phyloP scores from a whole-genome alignment of 2,888 invertebrate genomes.

The Dynastes tityus region DNA sequence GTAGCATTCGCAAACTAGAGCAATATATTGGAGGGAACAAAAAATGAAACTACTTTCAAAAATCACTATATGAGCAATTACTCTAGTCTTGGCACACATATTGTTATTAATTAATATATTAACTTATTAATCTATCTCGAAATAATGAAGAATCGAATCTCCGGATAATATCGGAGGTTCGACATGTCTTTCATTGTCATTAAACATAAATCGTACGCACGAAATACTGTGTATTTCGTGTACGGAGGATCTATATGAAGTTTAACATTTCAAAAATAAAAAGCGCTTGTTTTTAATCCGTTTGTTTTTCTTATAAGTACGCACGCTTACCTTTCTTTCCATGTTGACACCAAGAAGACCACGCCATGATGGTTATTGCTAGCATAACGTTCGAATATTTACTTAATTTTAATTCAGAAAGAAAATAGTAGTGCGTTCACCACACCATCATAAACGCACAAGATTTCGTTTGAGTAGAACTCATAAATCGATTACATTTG shows the following conservation, averaged over 20 bases:
- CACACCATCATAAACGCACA: too few species aligned
- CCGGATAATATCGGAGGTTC: constrained; percentile 24
- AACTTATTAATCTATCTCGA: constrained; percentile 37
- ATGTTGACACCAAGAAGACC: neutral
- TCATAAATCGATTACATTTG: too few species aligned
- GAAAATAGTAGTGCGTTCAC: too few species aligned
- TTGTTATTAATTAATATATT: constrained; percentile 41
- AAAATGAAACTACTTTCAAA: constrained; percentile 35
- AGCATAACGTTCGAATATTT: too few species aligned
- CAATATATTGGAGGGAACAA: constrained; percentile 54
- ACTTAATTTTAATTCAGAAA: too few species aligned
- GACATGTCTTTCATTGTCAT: constrained; percentile 40
- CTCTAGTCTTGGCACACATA: constrained; percentile 51
- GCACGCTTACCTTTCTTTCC: neutral
- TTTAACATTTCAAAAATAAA: constrained; percentile 51
- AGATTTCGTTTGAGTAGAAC: too few species aligned
- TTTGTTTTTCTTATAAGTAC: constrained; percentile 18
- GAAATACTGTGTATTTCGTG: constrained; percentile 50
- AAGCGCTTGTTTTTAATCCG: constrained; percentile 48
- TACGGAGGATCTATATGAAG: constrained; percentile 34
- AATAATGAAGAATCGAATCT: constrained; percentile 28
- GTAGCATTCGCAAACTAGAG: constrained; percentile 49
- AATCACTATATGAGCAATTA: constrained; percentile 52
- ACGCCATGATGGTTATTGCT: too few species aligned
- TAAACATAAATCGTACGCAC: constrained; percentile 15